Evolutionary conservation across 2,888 invertebrate species (phyloP).

Genomic region (Ptychoptera albimana): DNA sequence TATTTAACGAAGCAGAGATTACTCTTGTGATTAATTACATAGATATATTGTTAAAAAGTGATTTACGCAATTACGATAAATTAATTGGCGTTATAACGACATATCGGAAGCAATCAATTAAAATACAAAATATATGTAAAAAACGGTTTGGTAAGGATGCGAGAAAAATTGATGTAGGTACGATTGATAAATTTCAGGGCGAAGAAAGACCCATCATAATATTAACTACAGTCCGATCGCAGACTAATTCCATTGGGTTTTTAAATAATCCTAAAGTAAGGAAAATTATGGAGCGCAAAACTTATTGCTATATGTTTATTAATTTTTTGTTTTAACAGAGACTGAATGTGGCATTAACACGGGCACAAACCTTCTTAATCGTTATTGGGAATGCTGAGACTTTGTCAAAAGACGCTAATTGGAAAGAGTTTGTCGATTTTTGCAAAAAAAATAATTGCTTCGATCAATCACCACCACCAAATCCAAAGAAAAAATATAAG

Average conservation of each 20-base stretch:
- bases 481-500: no score
- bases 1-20: background rate
- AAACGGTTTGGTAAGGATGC: background rate
- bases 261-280: background rate
- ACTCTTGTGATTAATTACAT: background rate
- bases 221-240: background rate
- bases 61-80: background rate
- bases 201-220: slow-evolving; percentile 1
- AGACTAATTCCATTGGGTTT: slow-evolving; percentile 2
- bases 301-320: no score
- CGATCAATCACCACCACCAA: no score
- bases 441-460: background rate
- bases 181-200: slow-evolving; percentile 3
- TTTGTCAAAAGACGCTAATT: background rate
- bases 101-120: background rate
- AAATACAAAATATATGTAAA: background rate
- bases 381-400: slow-evolving; percentile 3
- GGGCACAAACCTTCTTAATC: slow-evolving; percentile 2
- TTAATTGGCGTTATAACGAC: slow-evolving; percentile 2
- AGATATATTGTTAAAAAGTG: background rate
- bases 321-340: background rate
- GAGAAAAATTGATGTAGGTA: background rate
- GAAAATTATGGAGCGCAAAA: no score
- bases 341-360: slow-evolving; percentile 4
- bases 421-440: slow-evolving; percentile 1